These are phyloP conservation scores for Choreutis nemorana DNA, from an alignment of 2,888 invertebrate genomes.

Conservation along the genomic window DNA sequence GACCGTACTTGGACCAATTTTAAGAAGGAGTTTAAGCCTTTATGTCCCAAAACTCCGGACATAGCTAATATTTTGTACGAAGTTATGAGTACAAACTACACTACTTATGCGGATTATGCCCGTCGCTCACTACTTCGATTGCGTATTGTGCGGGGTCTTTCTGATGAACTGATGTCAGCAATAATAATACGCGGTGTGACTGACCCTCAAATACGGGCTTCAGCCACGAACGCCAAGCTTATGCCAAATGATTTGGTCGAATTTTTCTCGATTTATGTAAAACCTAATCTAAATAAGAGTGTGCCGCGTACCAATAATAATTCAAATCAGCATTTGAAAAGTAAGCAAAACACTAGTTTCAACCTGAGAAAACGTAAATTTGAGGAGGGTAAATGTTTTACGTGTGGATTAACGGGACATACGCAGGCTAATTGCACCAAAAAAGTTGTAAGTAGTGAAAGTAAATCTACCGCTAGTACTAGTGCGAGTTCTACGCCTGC, in stretches of 20 bases:
- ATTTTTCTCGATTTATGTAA: constrained; percentile 9
- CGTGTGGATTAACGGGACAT: constrained; percentile 8
- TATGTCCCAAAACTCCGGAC: constrained; percentile 9
- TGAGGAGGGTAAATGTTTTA: constrained; percentile 8
- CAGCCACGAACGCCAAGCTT: constrained; percentile 9
- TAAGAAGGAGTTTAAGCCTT: constrained; percentile 9
- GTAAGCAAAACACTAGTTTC: no score
- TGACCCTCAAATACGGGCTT: constrained; percentile 9
- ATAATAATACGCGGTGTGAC: constrained; percentile 11
- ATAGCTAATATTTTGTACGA: constrained; percentile 9
- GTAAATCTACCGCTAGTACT: not conserved
- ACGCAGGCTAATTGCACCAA: constrained; percentile 3
- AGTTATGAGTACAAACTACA: constrained; percentile 9
- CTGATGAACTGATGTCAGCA: constrained; percentile 1
- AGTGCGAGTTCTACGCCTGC: not conserved
- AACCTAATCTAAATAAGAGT: no score
- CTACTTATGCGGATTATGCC: constrained; percentile 12
- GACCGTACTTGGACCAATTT: constrained; percentile 11
- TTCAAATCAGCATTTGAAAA: no score
- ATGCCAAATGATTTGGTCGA: no score
- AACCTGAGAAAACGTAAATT: no score
- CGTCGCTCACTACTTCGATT: constrained; percentile 8
- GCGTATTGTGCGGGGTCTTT: constrained; percentile 5
- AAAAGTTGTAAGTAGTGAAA: not conserved
- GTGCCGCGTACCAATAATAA: no score